Conservation (phyloP, 2,888 invertebrate species). For the Oscheius sp. region DNA sequence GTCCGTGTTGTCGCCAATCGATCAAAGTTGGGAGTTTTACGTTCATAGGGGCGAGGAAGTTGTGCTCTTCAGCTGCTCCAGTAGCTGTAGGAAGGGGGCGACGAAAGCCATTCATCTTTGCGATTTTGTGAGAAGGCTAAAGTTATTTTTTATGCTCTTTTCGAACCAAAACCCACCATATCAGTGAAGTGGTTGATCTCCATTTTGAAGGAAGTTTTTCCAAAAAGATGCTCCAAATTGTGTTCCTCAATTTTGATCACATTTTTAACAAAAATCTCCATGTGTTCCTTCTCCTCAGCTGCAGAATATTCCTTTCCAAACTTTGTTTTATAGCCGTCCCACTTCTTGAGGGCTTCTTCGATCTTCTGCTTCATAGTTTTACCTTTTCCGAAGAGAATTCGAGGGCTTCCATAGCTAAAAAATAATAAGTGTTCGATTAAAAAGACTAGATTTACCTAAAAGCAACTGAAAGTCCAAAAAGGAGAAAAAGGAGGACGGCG, state of each 20-base stretch:
- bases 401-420: too few species aligned
- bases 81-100: constrained; percentile 44
- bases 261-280: constrained; percentile 67
- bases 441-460: too few species aligned
- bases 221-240: constrained; percentile 58
- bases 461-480: too few species aligned
- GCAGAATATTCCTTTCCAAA: constrained; percentile 61
- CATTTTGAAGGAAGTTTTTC: constrained; percentile 60
- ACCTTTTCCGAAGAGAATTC: background rate
- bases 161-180: constrained; percentile 42
- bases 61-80: constrained; percentile 44
- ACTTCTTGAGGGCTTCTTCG: constrained; percentile 61
- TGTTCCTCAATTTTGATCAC: constrained; percentile 62
- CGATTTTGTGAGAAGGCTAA: constrained; percentile 66
- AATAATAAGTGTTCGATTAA: too few species aligned
- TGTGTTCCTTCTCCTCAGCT: constrained; percentile 59
- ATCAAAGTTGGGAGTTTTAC: constrained; percentile 42
- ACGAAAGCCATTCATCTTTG: constrained; percentile 65
- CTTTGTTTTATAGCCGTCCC: constrained; percentile 64
- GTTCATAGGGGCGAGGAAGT: constrained; percentile 63
- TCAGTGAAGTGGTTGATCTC: constrained; percentile 66
- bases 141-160: constrained; percentile 13
- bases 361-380: constrained; percentile 42
- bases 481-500: too few species aligned
- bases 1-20: constrained; percentile 66